Base-by-base conservation (phyloP, 2,113 vertebrate genomes). In the Callorhinus ursinus region DNA sequence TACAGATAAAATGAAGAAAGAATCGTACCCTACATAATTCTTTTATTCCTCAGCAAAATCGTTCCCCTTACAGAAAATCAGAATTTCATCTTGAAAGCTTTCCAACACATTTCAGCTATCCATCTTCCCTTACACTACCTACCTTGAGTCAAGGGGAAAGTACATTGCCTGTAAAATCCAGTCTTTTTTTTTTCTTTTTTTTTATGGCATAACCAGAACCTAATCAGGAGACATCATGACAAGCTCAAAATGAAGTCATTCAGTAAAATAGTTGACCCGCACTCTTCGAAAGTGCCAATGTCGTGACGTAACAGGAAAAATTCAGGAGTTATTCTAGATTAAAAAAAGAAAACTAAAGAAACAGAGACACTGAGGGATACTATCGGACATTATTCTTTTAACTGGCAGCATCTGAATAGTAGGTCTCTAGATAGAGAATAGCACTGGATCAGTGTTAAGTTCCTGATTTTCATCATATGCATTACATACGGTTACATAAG, bases 361-460 rank as follows among this genome's bases (percentile, higher is more conserved):
- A 89, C 5, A 21, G 0, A 9, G 22, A 0, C n/a, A 18, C 33
- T 42, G 19, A 67, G 28, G 33, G 7, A 1, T 22, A 14, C 39
- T 2, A 39, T 1, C 8, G 28, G 11, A 28, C 11, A 6, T 63
- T 5, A 18, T 26, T 26, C 24, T 28, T 18, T 39, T 0, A 1
- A 4, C 0, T 24, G 6, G 15, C 53, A 72, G 71, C 31, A 24
- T 18, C 39, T 65, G 7, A 59, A 6, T 2, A 6, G 22, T 2
- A 6, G 22, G 24, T 49, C 22, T 18, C 31, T 0, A 18, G 24
- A 36, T n/a, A 61, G 24, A 14, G 2, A 13, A 4, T 4, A 22
- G 51, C 4, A 4, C 0, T 5, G 8, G 24, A 55, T 21, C 36
- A 0, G 0, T 3, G 5, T 2, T 8, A 19, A 76, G 16, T 1